Conservation (phyloP, 2,888 invertebrate genomes). For the Ferdinandea cuprea region DNA sequence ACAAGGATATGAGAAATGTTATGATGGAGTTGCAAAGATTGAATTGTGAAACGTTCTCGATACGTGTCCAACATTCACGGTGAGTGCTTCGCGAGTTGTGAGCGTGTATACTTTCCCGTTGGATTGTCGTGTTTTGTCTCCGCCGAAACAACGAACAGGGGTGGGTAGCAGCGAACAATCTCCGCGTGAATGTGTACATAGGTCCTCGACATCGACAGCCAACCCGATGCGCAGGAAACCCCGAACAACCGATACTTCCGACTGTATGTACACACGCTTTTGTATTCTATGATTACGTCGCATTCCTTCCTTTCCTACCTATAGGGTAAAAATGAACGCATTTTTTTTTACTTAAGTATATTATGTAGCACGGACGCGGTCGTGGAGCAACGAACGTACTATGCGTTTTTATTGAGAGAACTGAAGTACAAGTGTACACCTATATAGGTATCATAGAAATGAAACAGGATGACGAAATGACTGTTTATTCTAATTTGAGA, state of each 20-base stretch:
- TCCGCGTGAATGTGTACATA: slow-evolving; percentile 66
- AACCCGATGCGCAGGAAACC: slow-evolving; percentile 63
- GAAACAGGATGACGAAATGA: slow-evolving; percentile 35
- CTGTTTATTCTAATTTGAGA: slow-evolving; percentile 17
- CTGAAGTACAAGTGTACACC: not conserved
- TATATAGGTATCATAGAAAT: not conserved
- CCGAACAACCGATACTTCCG: slow-evolving; percentile 68
- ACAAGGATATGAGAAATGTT: slow-evolving; percentile 23
- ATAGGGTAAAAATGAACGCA: slow-evolving; percentile 48
- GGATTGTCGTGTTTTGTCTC: slow-evolving; percentile 56
- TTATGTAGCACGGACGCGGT: not conserved
- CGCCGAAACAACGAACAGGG: slow-evolving; percentile 46
- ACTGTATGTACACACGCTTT: slow-evolving; percentile 41
- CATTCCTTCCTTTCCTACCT: slow-evolving; percentile 62
- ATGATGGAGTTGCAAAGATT: slow-evolving; percentile 36
- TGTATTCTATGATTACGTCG: slow-evolving; percentile 50
- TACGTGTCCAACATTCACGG: slow-evolving; percentile 55
- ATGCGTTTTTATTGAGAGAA: slow-evolving; percentile 38
- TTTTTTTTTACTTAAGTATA: slow-evolving; percentile 32
- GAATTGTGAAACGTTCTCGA: slow-evolving; percentile 29
- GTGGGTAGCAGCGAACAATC: slow-evolving; percentile 64
- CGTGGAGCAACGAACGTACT: not conserved
- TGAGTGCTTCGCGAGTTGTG: slow-evolving; percentile 60
- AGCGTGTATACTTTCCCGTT: slow-evolving; percentile 53
- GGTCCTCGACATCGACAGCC: slow-evolving; percentile 66